Percentiles rank a stretch among this genome's conserved stretches.
phyloP scores from a whole-genome alignment of 2,797 vertebrate genomes.

The Odontamblyopus lacepedii region DNA sequence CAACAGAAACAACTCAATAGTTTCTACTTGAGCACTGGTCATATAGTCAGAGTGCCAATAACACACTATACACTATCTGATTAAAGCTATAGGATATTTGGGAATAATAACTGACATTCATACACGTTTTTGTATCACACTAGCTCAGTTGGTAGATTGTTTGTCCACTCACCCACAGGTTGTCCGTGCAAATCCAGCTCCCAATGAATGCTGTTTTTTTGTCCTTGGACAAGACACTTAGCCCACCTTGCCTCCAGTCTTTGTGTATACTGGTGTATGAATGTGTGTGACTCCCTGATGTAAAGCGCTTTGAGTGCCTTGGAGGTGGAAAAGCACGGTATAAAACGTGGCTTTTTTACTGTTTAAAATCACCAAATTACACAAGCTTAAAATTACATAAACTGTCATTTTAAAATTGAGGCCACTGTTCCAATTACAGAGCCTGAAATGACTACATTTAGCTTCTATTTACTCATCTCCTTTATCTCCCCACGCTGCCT shows the following conservation, averaged over 20 bases:
- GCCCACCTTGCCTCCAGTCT: no score
- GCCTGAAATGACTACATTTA: background rate
- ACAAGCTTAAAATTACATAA: background rate
- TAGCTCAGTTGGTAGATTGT: no score
- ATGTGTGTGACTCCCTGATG: no score
- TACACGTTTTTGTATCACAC: background rate
- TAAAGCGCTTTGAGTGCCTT: no score
- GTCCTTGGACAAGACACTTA: no score
- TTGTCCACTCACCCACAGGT: no score
- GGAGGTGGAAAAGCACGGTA: no score
- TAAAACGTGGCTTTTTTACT: no score
- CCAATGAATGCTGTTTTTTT: no score
- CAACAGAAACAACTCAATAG: background rate
- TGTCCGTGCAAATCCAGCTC: no score
- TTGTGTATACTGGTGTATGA: no score
- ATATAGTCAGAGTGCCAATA: background rate
- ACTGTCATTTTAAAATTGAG: background rate
- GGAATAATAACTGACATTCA: background rate
- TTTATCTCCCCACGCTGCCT: slow-evolving; percentile 5
- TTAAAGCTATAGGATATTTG: background rate
- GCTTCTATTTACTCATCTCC: slow-evolving; percentile 1
- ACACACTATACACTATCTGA: background rate
- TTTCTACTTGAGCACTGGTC: background rate
- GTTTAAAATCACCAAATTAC: background rate
- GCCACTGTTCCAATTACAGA: slow-evolving; percentile 2